Percentiles rank a stretch among this genome's conserved stretches.
Evolutionary conservation across 2,888 invertebrate genomes (phyloP).

Genomic region (Acanthosoma haemorrhoidale): DNA sequence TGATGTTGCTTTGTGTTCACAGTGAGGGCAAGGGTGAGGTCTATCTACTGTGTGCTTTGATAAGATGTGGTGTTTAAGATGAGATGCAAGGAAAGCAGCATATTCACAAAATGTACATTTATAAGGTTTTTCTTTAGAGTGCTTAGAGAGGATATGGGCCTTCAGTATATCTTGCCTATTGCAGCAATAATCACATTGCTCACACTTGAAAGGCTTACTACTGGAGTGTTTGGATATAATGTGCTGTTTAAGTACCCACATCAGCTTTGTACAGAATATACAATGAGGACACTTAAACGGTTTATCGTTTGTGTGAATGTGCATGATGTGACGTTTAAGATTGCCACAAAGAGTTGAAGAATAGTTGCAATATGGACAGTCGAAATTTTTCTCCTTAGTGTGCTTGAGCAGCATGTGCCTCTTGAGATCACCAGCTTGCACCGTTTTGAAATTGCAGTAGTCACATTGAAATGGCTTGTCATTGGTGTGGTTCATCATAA

Average conservation of each 20-base stretch:
- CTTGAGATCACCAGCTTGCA: background rate
- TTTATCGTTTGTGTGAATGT: background rate
- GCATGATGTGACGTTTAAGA: background rate
- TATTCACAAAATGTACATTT: background rate
- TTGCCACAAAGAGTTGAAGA: background rate
- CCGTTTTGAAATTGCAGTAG: background rate
- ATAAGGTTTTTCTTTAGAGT: background rate
- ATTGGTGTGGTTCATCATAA: conserved; percentile 1
- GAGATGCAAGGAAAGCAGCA: background rate
- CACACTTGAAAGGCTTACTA: background rate
- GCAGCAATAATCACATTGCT: background rate
- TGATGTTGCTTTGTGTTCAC: background rate
- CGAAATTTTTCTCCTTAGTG: background rate
- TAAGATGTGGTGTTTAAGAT: background rate
- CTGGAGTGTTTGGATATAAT: background rate
- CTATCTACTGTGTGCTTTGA: background rate
- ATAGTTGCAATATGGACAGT: background rate
- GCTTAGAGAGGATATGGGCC: background rate
- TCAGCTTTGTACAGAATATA: background rate
- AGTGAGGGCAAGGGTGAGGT: background rate
- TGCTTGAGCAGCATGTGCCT: background rate
- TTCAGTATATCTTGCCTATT: background rate
- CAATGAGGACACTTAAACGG: background rate
- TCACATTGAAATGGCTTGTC: background rate
- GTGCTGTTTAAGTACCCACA: conserved; percentile 3